phyloP scores from a whole-genome alignment of 2,113 vertebrate genomes.

The Piaya cayana region DNA sequence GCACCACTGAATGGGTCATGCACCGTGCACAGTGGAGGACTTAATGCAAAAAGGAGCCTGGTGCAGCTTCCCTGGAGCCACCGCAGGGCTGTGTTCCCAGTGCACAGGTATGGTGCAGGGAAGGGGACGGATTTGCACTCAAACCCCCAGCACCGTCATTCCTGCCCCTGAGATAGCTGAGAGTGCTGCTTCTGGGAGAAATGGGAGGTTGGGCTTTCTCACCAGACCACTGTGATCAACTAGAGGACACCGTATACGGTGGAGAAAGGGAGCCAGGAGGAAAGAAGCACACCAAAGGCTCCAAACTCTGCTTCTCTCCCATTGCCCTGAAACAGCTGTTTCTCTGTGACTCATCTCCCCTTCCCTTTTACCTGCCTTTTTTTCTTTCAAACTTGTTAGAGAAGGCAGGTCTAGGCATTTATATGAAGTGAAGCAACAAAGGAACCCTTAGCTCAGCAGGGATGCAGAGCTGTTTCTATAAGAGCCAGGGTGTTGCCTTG shows the following conservation, averaged over 20 bases:
- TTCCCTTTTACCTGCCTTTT: not conserved
- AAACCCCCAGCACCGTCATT: not conserved
- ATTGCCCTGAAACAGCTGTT: not conserved
- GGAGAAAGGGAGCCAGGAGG: not conserved
- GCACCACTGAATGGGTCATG: rapidly evolving
- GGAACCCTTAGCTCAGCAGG: not conserved
- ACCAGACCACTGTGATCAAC: not conserved
- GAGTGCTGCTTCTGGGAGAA: not conserved
- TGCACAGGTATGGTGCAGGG: rapidly evolving
- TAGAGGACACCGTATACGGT: not conserved
- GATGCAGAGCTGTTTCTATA: not conserved
- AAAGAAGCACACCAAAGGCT: not conserved
- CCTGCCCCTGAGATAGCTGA: not conserved
- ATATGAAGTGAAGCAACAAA: not conserved
- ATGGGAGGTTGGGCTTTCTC: not conserved
- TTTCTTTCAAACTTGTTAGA: not conserved
- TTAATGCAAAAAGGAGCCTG: not conserved
- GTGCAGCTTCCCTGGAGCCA: not conserved
- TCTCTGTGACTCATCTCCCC: not conserved
- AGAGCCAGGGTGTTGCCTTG: rapidly evolving
- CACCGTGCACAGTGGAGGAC: not conserved
- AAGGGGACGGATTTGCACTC: not conserved
- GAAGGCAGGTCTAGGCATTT: not conserved
- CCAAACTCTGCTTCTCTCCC: not conserved
- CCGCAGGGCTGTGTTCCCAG: rapidly evolving